Evolutionary conservation across 1,140 invertebrate species (phyloP), one percentile per base, ranked within the genome.

Genomic region (Tetragnatha versicolor): DNA sequence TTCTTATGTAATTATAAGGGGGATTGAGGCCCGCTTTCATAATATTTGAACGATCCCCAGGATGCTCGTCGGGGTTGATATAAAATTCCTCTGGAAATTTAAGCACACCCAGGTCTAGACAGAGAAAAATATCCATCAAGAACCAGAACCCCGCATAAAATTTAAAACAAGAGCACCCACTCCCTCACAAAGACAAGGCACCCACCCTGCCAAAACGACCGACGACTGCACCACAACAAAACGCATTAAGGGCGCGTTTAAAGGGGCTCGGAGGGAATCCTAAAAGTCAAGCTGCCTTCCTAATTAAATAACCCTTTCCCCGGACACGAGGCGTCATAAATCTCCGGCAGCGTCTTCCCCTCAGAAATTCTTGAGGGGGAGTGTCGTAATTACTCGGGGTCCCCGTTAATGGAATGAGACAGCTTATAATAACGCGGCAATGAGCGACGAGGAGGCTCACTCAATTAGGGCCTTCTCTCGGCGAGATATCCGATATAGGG

Each of bases 371-470:
- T 70, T 39, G 33, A 27, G n/a, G 25, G 22, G 31, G 29, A n/a
- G n/a, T n/a, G n/a, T n/a, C n/a, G 33, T 70, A 70, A 70, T 70
- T 70, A 70, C 55, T 70, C 68, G 10, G 47, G 45, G 47, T 25
- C 39, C 63, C 60, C n/a, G 61, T 53, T 70, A 70, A 70, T 70
- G 68, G 68, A 70, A 53, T 70, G 68, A 53, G 68, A 55, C 68
- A 70, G 29, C 47, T 51, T 53, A 53, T 37, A 70, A 70, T 53
- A 70, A 53, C 45, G 66, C 47, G 27, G 39, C 27, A 45, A 66
- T 39, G 39, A 31, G 42, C 29, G 63, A 66, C 39, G 63, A 29
- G 25, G 33, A 17, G 17, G n/a, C 37, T 25, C 25, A 22, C 12
- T 3, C 29, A 33, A 58, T 33, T 58, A 31, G 29, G 35, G 29